A percentile compares a stretch with the other conserved stretches of the same genome.
Conservation (phyloP, 2,797 vertebrate species). For the Clarias laeviceps region DNA sequence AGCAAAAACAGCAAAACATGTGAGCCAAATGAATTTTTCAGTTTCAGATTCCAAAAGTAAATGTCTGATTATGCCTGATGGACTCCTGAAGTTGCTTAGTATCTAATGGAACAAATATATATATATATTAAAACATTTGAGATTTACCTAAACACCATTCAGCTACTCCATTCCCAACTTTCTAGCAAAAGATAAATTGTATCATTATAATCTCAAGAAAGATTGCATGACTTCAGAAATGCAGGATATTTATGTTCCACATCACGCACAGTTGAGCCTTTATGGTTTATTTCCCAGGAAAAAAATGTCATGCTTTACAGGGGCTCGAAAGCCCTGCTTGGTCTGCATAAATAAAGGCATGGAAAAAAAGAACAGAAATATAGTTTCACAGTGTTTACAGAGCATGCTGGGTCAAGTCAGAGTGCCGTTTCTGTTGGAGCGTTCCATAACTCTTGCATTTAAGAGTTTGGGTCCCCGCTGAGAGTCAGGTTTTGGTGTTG, state of each 20-base stretch:
- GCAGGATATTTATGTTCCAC: not conserved
- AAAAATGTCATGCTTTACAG: conserved; percentile 1
- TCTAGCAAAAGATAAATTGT: not conserved
- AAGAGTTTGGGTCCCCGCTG: not conserved
- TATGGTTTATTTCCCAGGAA: not conserved
- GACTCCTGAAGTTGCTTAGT: too few species aligned
- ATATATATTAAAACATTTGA: too few species aligned
- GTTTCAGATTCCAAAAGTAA: conserved; percentile 1
- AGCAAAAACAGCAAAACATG: not conserved
- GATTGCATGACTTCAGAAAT: conserved; percentile 1
- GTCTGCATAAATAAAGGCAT: conserved; percentile 1
- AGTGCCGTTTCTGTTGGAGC: not conserved
- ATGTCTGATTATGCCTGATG: conserved; percentile 7
- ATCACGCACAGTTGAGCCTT: not conserved
- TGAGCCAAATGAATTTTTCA: conserved; percentile 7
- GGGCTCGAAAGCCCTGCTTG: not conserved
- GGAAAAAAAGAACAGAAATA: conserved; percentile 5
- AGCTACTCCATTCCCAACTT: too few species aligned
- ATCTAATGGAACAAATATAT: too few species aligned
- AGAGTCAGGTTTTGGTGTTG: conserved; percentile 3
- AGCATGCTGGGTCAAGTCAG: not conserved
- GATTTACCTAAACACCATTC: too few species aligned
- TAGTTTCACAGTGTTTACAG: not conserved
- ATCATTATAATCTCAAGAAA: conserved; percentile 10
- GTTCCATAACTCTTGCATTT: conserved; percentile 16